Evolutionary conservation across 2,113 vertebrate species (phyloP), one percentile per base, ranked within the genome.

Genomic region (Variabilichromis moorii): DNA sequence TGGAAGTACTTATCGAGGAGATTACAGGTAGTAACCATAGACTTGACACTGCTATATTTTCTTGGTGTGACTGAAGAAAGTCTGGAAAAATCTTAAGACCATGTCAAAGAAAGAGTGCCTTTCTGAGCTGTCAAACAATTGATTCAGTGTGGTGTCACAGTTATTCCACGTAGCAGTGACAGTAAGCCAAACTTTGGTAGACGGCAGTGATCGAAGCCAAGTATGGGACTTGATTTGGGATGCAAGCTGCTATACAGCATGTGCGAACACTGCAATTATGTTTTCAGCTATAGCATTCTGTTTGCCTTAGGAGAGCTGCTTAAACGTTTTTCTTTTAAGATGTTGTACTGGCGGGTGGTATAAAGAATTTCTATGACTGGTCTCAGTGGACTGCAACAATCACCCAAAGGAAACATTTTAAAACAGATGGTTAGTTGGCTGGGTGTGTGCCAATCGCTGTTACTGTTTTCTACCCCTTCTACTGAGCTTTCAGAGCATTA

Each of bases 381-480:
- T 90, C 94, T 94, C 89, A 84, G 54, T 40, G 82, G 90, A 88
- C 73, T 81, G 37, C 55, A 91, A 83, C 83, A 87, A 87, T 90
- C 78, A 90, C 89, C 88, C 88, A 90, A 84, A 93, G 82, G 89
- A 89, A 83, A 87, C 61, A 53, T 91, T 88, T 91, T 80, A 83
- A 87, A 91, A 88, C 90, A 90, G 91, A 94, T 92, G 91, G 88
- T 78, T 90, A 80, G 55, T 63, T 92, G 61, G 35, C 81, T 93
- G 90, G 78, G 47, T 78, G 35, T 71, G 51, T 86, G 57, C 82
- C 89, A 89, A 83, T 80, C 51, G 28, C 78, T 63, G 54, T 66
- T 63, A 28, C 82, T 12, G 55, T 73, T 90, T 84, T 90, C 73
- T 80, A 61, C 57, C 80, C 61, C 66, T 47, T 57, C 51, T 71